Conservation (phyloP, 2,113 vertebrate species). For the Dinomys branickii region DNA sequence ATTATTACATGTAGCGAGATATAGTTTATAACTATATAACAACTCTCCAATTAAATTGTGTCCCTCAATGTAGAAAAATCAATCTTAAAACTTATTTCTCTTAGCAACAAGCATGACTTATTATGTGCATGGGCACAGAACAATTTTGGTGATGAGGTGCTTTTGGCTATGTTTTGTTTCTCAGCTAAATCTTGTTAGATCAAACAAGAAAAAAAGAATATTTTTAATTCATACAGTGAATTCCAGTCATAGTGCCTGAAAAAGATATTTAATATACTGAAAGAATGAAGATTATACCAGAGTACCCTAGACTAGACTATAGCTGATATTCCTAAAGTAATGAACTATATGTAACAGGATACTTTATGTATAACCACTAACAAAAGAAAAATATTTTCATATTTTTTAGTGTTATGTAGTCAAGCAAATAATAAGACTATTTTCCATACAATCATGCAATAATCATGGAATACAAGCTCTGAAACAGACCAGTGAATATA, state of each 20-base stretch:
- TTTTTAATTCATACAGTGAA: slow-evolving; percentile 35
- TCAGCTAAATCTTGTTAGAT: slow-evolving; percentile 26
- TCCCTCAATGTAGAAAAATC: not conserved
- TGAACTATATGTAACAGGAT: not conserved
- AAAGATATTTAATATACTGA: slow-evolving; percentile 22
- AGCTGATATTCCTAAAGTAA: not conserved
- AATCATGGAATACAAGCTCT: not conserved
- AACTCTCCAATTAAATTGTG: slow-evolving; percentile 21
- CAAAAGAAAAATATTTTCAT: not conserved
- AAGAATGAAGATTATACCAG: not conserved
- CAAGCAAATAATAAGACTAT: not conserved
- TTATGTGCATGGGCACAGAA: not conserved
- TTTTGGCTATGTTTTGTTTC: not conserved
- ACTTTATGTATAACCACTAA: not conserved
- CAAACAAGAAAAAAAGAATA: not conserved
- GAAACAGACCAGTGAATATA: slow-evolving; percentile 59
- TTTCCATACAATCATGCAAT: slow-evolving; percentile 32
- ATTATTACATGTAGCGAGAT: not conserved
- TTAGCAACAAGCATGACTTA: not conserved
- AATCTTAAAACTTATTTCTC: slow-evolving; percentile 34
- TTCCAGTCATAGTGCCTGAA: not conserved
- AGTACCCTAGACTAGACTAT: not conserved
- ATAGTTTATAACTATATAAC: too few relatives aligned
- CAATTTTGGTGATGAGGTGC: not conserved
- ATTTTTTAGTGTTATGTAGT: not conserved